These are phyloP conservation scores for Calliopsis andreniformis DNA, from an alignment of 1,140 invertebrate species.

Conservation along the genomic window DNA sequence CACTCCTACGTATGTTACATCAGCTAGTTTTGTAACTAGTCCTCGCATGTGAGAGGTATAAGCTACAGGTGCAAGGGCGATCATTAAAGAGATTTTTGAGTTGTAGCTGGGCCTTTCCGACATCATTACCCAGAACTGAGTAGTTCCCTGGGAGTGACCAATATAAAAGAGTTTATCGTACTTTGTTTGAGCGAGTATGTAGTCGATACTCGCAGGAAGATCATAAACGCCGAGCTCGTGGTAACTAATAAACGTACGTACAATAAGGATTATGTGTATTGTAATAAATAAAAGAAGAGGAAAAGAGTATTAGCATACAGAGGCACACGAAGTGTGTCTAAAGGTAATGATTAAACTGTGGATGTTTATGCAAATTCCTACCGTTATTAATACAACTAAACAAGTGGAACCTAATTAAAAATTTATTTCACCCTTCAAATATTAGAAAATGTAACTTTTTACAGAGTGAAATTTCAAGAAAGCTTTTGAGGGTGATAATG, in stretches of 20 bases:
- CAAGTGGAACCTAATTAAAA: too few species aligned
- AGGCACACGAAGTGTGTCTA: too few species aligned
- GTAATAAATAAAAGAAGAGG: constrained; percentile 83
- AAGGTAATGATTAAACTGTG: too few species aligned
- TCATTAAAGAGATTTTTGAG: constrained; percentile 81
- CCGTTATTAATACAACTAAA: too few species aligned
- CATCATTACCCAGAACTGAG: constrained; percentile 84
- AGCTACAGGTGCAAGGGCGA: constrained; percentile 84
- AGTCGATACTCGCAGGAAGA: constrained; percentile 88
- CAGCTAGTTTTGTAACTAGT: constrained; percentile 72
- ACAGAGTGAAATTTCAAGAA: too few species aligned
- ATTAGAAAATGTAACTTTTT: too few species aligned
- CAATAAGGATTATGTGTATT: constrained; percentile 41
- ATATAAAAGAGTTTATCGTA: constrained; percentile 84
- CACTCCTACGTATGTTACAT: constrained; percentile 67
- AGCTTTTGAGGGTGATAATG: too few species aligned
- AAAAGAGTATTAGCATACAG: too few species aligned
- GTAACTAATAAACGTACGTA: constrained; percentile 73
- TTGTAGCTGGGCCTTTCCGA: constrained; percentile 84
- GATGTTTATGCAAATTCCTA: too few species aligned
- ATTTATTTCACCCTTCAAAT: too few species aligned
- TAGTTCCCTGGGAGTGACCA: constrained; percentile 86
- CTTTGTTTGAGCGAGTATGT: constrained; percentile 82
- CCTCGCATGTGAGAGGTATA: constrained; percentile 79
- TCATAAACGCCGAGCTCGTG: constrained; percentile 90